phyloP scores from a whole-genome alignment of 2,888 invertebrate genomes.

The Sphaerophoria taeniata region DNA sequence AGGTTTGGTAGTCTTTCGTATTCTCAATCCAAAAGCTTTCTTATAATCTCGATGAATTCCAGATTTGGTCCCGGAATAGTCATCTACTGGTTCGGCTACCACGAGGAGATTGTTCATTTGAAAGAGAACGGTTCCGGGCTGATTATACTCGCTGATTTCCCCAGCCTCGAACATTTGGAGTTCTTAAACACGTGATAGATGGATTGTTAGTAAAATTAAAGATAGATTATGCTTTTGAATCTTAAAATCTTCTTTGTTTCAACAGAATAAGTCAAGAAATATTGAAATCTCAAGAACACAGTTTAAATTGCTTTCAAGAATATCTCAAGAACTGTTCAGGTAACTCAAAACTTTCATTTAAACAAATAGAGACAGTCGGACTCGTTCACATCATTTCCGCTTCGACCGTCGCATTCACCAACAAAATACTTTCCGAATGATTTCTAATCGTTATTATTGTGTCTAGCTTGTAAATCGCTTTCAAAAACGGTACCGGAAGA shows the following conservation, averaged over 20 bases:
- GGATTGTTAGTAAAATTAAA: constrained; percentile 61
- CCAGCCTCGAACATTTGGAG: constrained; percentile 83
- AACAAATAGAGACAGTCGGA: too few relatives aligned
- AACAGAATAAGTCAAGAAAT: constrained; percentile 2
- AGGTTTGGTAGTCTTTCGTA: constrained; percentile 79
- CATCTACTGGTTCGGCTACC: constrained; percentile 97
- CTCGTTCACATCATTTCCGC: too few relatives aligned
- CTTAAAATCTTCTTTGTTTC: not conserved
- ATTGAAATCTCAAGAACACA: not conserved
- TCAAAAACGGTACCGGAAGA: too few relatives aligned
- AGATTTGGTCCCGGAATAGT: constrained; percentile 96
- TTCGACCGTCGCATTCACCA: too few relatives aligned
- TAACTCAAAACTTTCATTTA: too few relatives aligned
- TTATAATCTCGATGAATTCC: not conserved
- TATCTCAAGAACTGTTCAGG: too few relatives aligned
- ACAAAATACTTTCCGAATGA: too few relatives aligned
- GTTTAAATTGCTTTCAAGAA: not conserved
- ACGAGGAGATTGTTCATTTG: constrained; percentile 85
- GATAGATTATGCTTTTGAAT: constrained; percentile 3
- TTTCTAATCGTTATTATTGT: too few relatives aligned
- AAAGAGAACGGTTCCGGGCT: constrained; percentile 86
- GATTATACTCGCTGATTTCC: constrained; percentile 85
- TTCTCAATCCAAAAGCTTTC: not conserved
- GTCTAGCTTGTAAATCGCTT: too few relatives aligned
- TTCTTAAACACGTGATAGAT: constrained; percentile 76